Conservation (phyloP, 2,797 vertebrate genomes). For the Clamator glandarius region DNA sequence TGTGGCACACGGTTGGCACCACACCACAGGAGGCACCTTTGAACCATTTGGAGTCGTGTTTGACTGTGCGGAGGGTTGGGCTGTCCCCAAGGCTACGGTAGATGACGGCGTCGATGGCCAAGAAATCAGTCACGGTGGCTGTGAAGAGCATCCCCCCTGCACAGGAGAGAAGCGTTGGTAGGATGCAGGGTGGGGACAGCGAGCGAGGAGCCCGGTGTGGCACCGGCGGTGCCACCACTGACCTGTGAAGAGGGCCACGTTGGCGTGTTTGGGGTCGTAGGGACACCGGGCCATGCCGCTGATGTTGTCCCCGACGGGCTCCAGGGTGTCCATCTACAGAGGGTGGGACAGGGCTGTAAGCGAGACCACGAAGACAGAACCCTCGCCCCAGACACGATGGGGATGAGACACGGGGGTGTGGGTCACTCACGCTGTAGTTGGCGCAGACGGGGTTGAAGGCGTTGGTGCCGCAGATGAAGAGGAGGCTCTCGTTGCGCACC, state of each 20-base stretch:
- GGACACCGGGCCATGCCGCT: slow-evolving; percentile 96
- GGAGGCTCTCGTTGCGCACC: slow-evolving; percentile 82
- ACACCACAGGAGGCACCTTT: slow-evolving; percentile 79
- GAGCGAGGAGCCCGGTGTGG: rapidly evolving
- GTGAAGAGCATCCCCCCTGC: slow-evolving; percentile 95
- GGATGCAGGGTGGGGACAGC: rapidly evolving
- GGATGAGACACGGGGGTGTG: rapidly evolving
- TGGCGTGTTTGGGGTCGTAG: slow-evolving; percentile 94
- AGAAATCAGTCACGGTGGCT: slow-evolving; percentile 94
- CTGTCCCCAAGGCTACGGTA: slow-evolving; percentile 94
- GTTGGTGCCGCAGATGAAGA: slow-evolving; percentile 94
- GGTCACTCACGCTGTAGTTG: slow-evolving; percentile 92
- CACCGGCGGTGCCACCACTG: background rate
- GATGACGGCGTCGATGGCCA: slow-evolving; percentile 96
- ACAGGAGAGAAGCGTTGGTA: rapidly evolving
- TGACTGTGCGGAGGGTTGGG: slow-evolving; percentile 92
- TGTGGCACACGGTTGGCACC: rapidly evolving
- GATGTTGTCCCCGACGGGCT: slow-evolving; percentile 89
- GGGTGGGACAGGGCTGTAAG: background rate
- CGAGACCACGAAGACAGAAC: rapidly evolving
- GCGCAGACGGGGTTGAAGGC: slow-evolving; percentile 95
- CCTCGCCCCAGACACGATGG: rapidly evolving
- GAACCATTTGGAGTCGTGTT: slow-evolving; percentile 98
- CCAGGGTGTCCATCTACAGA: slow-evolving; percentile 88
- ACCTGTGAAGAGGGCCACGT: slow-evolving; percentile 95